Base-by-base conservation (phyloP, 2,888 invertebrate species). In the Callinectes sapidus region DNA sequence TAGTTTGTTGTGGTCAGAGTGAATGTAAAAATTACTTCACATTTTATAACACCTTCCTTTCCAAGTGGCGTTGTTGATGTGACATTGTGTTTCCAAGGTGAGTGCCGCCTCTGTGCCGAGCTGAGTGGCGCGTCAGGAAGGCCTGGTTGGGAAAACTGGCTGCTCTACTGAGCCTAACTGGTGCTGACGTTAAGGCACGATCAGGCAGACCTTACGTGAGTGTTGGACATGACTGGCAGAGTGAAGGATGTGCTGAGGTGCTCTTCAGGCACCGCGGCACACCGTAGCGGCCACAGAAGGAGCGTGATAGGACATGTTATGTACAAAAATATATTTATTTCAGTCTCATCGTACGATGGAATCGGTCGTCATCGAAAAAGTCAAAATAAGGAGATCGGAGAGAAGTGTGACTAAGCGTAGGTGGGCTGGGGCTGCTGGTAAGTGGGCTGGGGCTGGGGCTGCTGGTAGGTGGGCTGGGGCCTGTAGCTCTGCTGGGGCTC, bases 401-500 rank as follows among this genome's bases (percentile, higher is more conserved):
- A 71, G 23, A 10, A 71, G 71, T 71, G 10, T 28, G n/a, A 16
- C 35, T 89, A 89, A 89, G 66, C 48, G 42, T 89, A 88, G 48
- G 55, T 54, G 87, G n/a, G 32, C 81, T 81, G 81, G 32, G 81
- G 81, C 81, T 66, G 35, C 61, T 61, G 28, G 66, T 61, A 66
- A 10, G 61, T 61, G 39, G 61, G 66, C 23, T 61, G 35, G 39
- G 61, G 66, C 23, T 61, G 35, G 66, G 61, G 66, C 66, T 16
- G 14, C 35, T 35, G 23, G 32, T 85, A 35, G 32, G 81, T 28
- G 81, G 81, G 81, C 81, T 3, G 32, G 35, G 32, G 81, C 71
- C 35, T 39, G 81, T 81, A 81, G 81, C 54, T 85, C 48, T 71
- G 90, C 90, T 90, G n/a, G n/a, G n/a, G 93, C 92, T 94, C 3